These are phyloP conservation scores for Plectropomus leopardus DNA, from an alignment of 2,113 vertebrate species.

Conservation along the genomic window DNA sequence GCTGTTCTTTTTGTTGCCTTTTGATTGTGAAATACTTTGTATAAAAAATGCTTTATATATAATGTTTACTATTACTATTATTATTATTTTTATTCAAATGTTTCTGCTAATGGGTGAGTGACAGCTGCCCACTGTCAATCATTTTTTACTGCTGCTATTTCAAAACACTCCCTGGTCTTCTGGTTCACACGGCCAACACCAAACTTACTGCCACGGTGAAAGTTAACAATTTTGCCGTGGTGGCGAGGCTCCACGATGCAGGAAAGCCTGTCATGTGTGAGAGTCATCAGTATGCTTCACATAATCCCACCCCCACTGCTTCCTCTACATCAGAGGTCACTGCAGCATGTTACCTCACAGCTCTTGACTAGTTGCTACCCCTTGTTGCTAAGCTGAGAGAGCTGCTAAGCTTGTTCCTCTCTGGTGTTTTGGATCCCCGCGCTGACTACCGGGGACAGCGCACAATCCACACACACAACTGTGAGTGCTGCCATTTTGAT, in stretches of 20 bases:
- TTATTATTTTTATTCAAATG: conserved; percentile 26
- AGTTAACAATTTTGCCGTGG: conserved; percentile 32
- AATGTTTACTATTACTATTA: too few relatives aligned
- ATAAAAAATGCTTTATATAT: too few relatives aligned
- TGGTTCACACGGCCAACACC: conserved; percentile 28
- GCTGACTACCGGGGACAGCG: conserved; percentile 42
- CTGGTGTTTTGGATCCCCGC: conserved; percentile 60
- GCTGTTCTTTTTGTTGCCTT: too few relatives aligned
- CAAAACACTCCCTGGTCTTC: conserved; percentile 44
- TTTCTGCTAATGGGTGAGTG: background rate
- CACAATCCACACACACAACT: conserved; percentile 42
- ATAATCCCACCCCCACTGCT: conserved; percentile 55
- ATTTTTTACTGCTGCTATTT: conserved; percentile 18
- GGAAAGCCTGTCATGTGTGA: conserved; percentile 41
- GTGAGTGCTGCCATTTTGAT: conserved; percentile 67
- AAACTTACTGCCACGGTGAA: background rate
- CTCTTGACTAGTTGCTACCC: conserved; percentile 74
- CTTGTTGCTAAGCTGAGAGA: conserved; percentile 79
- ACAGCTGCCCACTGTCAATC: background rate
- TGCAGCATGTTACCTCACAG: conserved; percentile 67
- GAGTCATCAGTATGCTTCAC: conserved; percentile 61
- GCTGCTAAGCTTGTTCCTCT: conserved; percentile 66
- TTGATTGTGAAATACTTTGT: too few relatives aligned
- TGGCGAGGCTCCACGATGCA: conserved; percentile 18
- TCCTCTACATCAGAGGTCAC: conserved; percentile 75